A percentile compares a stretch with the other conserved stretches of the same genome.
Conservation (phyloP, 2,888 invertebrate genomes). For the Oxytorus armatus region DNA sequence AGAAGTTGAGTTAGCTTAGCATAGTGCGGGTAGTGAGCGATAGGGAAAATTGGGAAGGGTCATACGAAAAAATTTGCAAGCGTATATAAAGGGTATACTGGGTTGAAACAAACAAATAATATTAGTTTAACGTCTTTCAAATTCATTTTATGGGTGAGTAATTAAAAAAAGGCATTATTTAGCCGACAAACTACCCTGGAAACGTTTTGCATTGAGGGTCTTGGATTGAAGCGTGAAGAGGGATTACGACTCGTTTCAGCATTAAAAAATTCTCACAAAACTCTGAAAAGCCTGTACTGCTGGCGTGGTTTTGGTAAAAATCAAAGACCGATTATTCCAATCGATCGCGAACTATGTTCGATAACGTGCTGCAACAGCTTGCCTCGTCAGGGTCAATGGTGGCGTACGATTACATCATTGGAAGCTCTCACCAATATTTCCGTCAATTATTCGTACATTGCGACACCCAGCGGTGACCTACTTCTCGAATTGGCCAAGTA, state of each 20-base stretch:
- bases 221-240: slow-evolving; percentile 70
- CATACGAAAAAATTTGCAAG: no score
- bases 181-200: slow-evolving; percentile 70
- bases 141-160: neutral
- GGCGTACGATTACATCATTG: slow-evolving; percentile 70
- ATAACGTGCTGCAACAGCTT: slow-evolving; percentile 61
- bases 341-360: slow-evolving; percentile 49
- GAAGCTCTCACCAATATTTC: slow-evolving; percentile 73
- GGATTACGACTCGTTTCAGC: slow-evolving; percentile 71
- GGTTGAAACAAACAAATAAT: no score
- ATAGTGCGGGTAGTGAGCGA: no score
- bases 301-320: slow-evolving; percentile 73
- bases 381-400: slow-evolving; percentile 70
- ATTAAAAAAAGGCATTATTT: neutral
- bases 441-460: slow-evolving; percentile 74
- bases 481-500: slow-evolving; percentile 73
- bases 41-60: no score
- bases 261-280: slow-evolving; percentile 71
- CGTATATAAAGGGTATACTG: no score
- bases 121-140: no score
- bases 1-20: no score
- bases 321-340: slow-evolving; percentile 63
- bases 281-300: slow-evolving; percentile 72
- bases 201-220: slow-evolving; percentile 73
- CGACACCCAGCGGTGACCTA: slow-evolving; percentile 74